Base-by-base conservation (phyloP, 2,888 invertebrate species). In the Apotomis turbidana region DNA sequence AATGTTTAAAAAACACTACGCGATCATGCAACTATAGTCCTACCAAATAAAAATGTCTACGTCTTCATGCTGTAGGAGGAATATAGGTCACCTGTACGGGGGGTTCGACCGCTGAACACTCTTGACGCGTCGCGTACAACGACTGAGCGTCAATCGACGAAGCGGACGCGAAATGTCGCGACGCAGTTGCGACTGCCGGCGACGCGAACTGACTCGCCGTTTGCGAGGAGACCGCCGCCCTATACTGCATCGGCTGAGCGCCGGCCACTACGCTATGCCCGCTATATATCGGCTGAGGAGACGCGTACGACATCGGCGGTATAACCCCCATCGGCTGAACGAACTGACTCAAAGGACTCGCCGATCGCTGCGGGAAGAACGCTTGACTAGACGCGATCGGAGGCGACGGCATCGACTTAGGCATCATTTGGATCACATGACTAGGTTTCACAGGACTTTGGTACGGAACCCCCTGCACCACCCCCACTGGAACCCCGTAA, bases 401-500 rank as follows among this genome's bases (percentile, higher is more conserved):
- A 44, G 71, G 74, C 5, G 74, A 74, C 3, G 68, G 66, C 68
- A 68, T 73, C 55, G 63, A 70, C 58, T 67, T 70, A 3, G 70
- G 63, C 68, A 73, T 68, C 71, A 70, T 70, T 4, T 68, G 80
- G 68, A 80, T 80, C 73, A 83, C 83, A 0, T 80, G 76, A 10
- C 78, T 71, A n/a, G 85, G 81, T 60, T 86, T 85, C 1, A 79
- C 79, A 8, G 83, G 80, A 67, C 77, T 84, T 38, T 84, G 88
- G 76, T 90, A 91, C 12, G 87, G 91, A 4, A 90, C 83, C 2
- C 90, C 90, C 60, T 89, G 90, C 0, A 90, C 90, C 0, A 90
- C 83, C 0, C 90, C 90, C 0, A 90, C 89, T 0, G 90, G 90
- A 0, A 88, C 87, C 0, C 87, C 87, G 71, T 88, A 89, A 3